Base-by-base conservation (phyloP, 1,140 invertebrate genomes). In the Brachionus paranguensis region DNA sequence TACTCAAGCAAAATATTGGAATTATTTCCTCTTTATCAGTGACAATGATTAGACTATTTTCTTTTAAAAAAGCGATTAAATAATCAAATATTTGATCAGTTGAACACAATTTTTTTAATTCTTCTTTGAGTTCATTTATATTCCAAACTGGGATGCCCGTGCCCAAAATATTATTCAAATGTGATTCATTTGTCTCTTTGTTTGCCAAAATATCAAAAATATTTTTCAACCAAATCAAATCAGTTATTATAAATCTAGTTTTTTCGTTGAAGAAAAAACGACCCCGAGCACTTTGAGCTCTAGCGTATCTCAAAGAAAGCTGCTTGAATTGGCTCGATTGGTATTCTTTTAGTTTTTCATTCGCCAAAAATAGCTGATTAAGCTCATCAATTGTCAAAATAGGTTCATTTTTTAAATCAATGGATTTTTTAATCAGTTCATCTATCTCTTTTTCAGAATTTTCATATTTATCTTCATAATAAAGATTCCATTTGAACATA, bases 151-250 rank as follows among this genome's bases (percentile, higher is more conserved):
- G 37, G 8, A 47, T 17, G 3, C 24, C 17, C 5, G 14, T 14
- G 0, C 68, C 37, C 14, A 72, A 43, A 43, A 72, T 72, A n/a
- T 10, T 3, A 68, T 33, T 33, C 33, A 27, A 33, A 11, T n/a
- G 10, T n/a, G 37, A 14, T 2, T 72, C 37, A 41, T n/a, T n/a
- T 45, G 12, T 17, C 4, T 17, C 33, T 4, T 4, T 41, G n/a
- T 72, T 72, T 17, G 37, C 17, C 12, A 72, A 41, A 41, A 72
- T 72, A 72, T 72, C 68, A 20, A 72, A 20, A 8, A 72, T 47
- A 43, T n/a, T 72, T 43, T 43, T 72, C 17, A 72, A 24, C 68
- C 68, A 72, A 17, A 17, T 72, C 43, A 72, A 72, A 72, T 72
- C 68, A 72, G 68, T 72, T 41, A 72, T 43, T n/a, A 72, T 72